Evolutionary conservation across 2,113 vertebrate genomes (phyloP), one percentile per base, ranked within the genome.

Genomic region (Phrynosoma blainvillii): DNA sequence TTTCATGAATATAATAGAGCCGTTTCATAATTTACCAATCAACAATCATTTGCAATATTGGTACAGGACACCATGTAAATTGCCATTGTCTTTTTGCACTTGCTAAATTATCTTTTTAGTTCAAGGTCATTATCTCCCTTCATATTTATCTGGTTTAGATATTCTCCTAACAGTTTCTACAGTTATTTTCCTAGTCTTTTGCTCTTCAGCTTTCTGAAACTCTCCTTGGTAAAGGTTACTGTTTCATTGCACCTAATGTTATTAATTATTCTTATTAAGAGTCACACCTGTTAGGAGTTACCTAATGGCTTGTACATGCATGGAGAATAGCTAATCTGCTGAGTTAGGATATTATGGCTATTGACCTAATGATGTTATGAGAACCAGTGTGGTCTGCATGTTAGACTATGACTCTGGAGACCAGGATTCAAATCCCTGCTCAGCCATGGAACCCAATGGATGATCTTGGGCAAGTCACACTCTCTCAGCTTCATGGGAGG

Each of bases 161-260:
- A 95, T 92, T 92, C 88, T 89, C 54, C 88, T 84, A 25, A 81
- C 82, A 23, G 79, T 68, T 93, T 92, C 88, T 91, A 89, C 78
- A 96, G 73, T 52, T 95, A 27, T 25, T 89, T 94, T 95, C 74
- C 76, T 81, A 52, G 83, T 89, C 85, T 84, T 23, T 86, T 90
- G 52, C 86, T 75, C 42, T 85, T 89, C 93, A 92, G 91, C 32
- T 89, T 88, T 80, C 85, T 88, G 23, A 71, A 96, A 91, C 90
- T 93, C 91, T 94, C 91, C 89, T 96, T 92, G 89, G 88, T 89
- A 87, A 95, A 96, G 92, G 89, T 93, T 94, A 84, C 89, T 78
- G 89, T 91, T 90, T 95, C 94, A 86, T 92, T 83, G 93, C n/a
- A 21, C 88, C 20, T 75, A 91, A 92, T 84, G 84, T 82, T 89